Evolutionary conservation across 2,797 vertebrate genomes (phyloP).

Genomic region (Cossypha dichroa): DNA sequence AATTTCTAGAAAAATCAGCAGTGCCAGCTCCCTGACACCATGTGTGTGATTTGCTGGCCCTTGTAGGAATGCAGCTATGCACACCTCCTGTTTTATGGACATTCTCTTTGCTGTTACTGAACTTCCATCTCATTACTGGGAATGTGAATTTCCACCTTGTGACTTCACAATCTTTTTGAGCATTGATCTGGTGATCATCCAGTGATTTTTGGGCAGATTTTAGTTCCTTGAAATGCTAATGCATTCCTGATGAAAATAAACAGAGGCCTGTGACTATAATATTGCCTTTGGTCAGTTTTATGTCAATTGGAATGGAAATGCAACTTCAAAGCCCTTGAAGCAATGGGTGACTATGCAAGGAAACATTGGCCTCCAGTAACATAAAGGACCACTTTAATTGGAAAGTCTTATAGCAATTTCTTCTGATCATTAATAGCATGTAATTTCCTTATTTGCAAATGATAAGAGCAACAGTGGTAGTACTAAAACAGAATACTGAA

Average conservation of each 20-base stretch:
- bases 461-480: background rate
- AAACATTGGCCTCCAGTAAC: background rate
- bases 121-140: background rate
- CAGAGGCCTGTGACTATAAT: background rate
- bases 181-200: background rate
- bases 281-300: background rate
- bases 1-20: slow-evolving; percentile 66
- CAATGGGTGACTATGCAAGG: background rate
- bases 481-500: background rate
- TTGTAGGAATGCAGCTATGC: background rate
- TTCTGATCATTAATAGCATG: slow-evolving; percentile 12
- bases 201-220: background rate
- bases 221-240: background rate
- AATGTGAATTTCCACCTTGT: background rate
- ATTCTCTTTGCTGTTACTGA: background rate
- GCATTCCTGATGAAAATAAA: background rate
- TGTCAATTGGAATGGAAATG: background rate
- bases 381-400: background rate
- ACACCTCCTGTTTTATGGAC: background rate
- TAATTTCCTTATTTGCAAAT: slow-evolving; percentile 27
- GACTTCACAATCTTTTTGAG: background rate
- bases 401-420: background rate
- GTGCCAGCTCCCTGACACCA: background rate
- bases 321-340: background rate
- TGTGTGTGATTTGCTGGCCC: slow-evolving; percentile 5